A percentile compares a stretch with the other conserved stretches of the same genome.
Conservation (phyloP, 2,888 invertebrate species). For the Notocelia uddmanniana region DNA sequence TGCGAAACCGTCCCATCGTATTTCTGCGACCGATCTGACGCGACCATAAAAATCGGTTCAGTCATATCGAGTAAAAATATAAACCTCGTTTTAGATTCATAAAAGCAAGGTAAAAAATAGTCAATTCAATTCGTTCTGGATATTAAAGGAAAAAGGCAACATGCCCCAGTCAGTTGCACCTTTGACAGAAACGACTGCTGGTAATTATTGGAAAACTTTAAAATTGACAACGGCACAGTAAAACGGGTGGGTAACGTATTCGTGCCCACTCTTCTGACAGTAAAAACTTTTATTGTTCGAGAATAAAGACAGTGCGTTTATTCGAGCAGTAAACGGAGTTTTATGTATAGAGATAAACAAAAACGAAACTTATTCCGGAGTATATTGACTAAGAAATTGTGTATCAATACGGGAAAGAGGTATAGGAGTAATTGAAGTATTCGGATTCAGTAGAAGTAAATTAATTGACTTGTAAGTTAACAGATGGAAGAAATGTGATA, state of each 20-base stretch:
- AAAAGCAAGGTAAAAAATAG: not conserved
- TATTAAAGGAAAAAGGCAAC: not conserved
- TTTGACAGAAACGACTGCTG: not conserved
- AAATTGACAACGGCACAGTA: slow-evolving; percentile 19
- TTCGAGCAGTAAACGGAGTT: slow-evolving; percentile 20
- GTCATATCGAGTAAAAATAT: too few species aligned
- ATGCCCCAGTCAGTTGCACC: not conserved
- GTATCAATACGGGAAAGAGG: not conserved
- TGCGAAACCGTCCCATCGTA: too few species aligned
- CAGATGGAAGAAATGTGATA: too few species aligned
- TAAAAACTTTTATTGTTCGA: slow-evolving; percentile 23
- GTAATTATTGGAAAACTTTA: slow-evolving; percentile 34
- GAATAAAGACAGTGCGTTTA: slow-evolving; percentile 30
- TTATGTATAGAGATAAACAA: slow-evolving; percentile 28
- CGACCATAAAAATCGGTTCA: too few species aligned
- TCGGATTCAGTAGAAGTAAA: not conserved
- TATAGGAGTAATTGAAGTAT: not conserved
- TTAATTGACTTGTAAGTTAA: too few species aligned
- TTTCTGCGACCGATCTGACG: too few species aligned
- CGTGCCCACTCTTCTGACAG: slow-evolving; percentile 15
- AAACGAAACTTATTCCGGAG: slow-evolving; percentile 16
- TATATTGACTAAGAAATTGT: not conserved
- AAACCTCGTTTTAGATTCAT: too few species aligned
- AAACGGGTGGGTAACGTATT: slow-evolving; percentile 26
- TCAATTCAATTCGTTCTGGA: not conserved